These are phyloP conservation scores for Odontamblyopus rebecca DNA, from an alignment of 2,797 vertebrate genomes.

Conservation along the genomic window DNA sequence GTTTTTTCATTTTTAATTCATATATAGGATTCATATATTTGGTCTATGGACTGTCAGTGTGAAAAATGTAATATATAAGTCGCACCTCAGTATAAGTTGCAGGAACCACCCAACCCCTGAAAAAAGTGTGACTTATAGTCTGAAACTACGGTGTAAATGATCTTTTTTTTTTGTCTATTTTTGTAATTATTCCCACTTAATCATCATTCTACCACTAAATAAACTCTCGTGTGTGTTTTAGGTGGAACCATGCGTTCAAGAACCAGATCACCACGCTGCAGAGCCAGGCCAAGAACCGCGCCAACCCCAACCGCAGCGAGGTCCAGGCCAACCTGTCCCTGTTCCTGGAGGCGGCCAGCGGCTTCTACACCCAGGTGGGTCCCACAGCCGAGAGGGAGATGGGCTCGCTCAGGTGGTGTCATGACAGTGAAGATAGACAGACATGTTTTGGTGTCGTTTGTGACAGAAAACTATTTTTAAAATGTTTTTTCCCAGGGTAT, in stretches of 20 bases:
- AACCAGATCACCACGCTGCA: conserved; percentile 99
- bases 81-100: too few species aligned
- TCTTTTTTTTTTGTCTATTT: too few species aligned
- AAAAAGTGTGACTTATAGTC: too few species aligned
- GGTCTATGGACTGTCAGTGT: too few species aligned
- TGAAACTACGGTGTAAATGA: too few species aligned
- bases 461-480: too few species aligned
- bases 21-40: too few species aligned
- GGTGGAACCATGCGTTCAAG: conserved; percentile 88
- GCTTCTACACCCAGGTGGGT: conserved; percentile 98
- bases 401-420: not conserved
- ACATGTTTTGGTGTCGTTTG: not conserved
- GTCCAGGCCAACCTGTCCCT: conserved; percentile 97
- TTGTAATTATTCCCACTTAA: too few species aligned
- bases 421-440: not conserved
- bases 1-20: too few species aligned
- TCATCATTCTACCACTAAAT: not conserved
- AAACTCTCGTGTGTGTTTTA: conserved; percentile 4
- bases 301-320: conserved; percentile 97
- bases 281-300: conserved; percentile 98
- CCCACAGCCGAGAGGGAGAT: not conserved
- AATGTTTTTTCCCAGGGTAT: too few species aligned
- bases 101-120: too few species aligned
- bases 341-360: conserved; percentile 97
- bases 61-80: too few species aligned